Evolutionary conservation across 2,797 vertebrate genomes (phyloP).

Genomic region (Danio choprae): DNA sequence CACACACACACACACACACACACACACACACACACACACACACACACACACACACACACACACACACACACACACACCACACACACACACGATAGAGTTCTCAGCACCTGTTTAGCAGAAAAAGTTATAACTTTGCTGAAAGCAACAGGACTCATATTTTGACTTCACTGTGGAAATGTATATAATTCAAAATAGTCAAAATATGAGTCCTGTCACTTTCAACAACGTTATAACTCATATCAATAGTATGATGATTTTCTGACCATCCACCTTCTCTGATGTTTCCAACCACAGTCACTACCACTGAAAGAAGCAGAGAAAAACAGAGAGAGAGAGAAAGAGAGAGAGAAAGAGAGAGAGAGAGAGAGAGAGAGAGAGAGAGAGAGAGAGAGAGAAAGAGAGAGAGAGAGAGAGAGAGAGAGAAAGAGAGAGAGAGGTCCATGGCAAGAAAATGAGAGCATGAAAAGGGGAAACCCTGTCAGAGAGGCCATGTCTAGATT

Average conservation of each 20-base stretch:
- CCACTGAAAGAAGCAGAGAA: conserved; percentile 19
- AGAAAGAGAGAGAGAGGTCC: conserved; percentile 24
- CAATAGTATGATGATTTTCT: conserved; percentile 12
- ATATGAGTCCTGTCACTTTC: background rate
- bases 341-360: conserved; percentile 6
- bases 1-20: conserved; percentile 44
- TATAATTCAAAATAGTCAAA: too few species aligned
- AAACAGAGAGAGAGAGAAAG: conserved; percentile 32
- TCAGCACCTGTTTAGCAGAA: background rate
- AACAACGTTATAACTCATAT: background rate
- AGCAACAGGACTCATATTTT: background rate
- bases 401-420: conserved; percentile 20
- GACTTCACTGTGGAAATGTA: background rate
- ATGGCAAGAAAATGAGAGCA: conserved; percentile 45
- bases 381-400: background rate
- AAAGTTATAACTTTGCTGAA: background rate
- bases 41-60: too few species aligned
- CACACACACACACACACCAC: too few species aligned
- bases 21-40: conserved; percentile 11
- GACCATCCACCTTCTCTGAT: conserved; percentile 51
- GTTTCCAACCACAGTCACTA: conserved; percentile 57
- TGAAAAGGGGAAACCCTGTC: conserved; percentile 71
- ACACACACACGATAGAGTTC: background rate
- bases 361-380: background rate
- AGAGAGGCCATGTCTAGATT: conserved; percentile 43